A percentile compares a stretch with the other conserved stretches of the same genome.
phyloP scores from a whole-genome alignment of 2,113 vertebrate genomes.

The Anhinga rufa region DNA sequence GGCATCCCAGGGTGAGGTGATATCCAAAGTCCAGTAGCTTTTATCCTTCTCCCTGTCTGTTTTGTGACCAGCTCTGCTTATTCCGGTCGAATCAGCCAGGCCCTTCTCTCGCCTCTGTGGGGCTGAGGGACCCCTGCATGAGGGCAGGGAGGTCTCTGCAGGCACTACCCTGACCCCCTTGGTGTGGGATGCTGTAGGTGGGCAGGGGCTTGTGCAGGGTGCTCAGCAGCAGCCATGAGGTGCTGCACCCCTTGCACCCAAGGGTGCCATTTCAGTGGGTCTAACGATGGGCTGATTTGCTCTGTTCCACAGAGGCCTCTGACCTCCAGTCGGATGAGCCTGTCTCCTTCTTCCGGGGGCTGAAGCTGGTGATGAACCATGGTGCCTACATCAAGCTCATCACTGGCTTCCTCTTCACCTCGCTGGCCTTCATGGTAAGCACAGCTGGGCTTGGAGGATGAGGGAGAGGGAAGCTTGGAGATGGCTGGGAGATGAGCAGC shows the following conservation, averaged over 20 bases:
- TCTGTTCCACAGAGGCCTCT: conserved; percentile 67
- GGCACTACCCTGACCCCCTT: too few relatives aligned
- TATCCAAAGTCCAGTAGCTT: neutral
- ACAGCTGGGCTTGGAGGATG: neutral
- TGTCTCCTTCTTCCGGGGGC: conserved; percentile 79
- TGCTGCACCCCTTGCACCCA: neutral
- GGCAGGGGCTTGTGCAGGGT: neutral
- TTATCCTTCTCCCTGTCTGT: neutral
- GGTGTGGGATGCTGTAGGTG: neutral
- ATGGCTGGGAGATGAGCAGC: neutral
- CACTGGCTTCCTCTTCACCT: conserved; percentile 90
- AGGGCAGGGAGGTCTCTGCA: neutral
- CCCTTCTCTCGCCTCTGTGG: rapidly evolving
- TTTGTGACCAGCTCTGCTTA: neutral
- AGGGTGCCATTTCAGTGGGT: neutral
- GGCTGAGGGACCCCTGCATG: neutral
- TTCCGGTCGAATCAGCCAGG: neutral
- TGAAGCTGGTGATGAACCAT: conserved; percentile 85
- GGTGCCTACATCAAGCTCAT: conserved; percentile 90
- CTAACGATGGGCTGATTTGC: neutral
- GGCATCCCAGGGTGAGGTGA: neutral
- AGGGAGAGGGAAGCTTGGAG: neutral
- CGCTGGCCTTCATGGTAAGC: conserved; percentile 91
- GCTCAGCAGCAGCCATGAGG: neutral
- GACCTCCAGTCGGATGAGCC: conserved; percentile 65